Base-by-base conservation (phyloP, 2,888 invertebrate genomes). In the Rapana venosa region DNA sequence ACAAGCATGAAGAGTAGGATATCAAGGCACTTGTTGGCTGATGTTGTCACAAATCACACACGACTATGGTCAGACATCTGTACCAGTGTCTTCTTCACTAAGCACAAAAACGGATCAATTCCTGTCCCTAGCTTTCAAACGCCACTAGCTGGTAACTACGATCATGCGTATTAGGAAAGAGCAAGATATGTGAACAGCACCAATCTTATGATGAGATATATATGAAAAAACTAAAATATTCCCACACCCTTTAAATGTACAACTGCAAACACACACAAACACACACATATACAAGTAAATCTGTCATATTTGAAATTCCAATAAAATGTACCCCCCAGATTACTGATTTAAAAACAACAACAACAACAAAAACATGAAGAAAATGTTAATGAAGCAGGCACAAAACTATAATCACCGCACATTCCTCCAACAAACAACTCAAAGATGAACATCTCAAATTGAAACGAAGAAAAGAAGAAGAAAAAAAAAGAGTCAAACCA, bases 111-210 rank as follows among this genome's bases (percentile, higher is more conserved):
- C 61, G 2, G 74, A n/a, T n/a, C 74, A 0, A 47, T 47, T 47
- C 47, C 47, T 47, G 47, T 47, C 47, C 47, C 8, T 47, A 47
- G 47, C 47, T 47, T 47, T 47, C 47, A 47, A 47, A 47, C 47
- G 47, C 47, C 47, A 47, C 47, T n/a, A 47, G 47, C 47, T 47
- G 47, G 47, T 47, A 47, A 47, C 47, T 26, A 32, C 35, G 32
- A 5, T 15, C 77, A 13, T 79, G 15, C 32, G 17, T 13, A 32
- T 26, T 79, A 20, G 32, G 77, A 74, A 74, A 32, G 26, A 83
- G 6, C 81, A 36, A 83, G 36, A 47, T 83, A 47, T 47, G 36
- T 83, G 47, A 47, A 83, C 81, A 83, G 81, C 81, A 83, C 81
- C 81, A 26, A 30, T 6, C 36, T 36, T 6, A 47, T 22, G 36